Evolutionary conservation across 1,140 invertebrate species (phyloP).

Genomic region (Plectrocnemia conspersa): DNA sequence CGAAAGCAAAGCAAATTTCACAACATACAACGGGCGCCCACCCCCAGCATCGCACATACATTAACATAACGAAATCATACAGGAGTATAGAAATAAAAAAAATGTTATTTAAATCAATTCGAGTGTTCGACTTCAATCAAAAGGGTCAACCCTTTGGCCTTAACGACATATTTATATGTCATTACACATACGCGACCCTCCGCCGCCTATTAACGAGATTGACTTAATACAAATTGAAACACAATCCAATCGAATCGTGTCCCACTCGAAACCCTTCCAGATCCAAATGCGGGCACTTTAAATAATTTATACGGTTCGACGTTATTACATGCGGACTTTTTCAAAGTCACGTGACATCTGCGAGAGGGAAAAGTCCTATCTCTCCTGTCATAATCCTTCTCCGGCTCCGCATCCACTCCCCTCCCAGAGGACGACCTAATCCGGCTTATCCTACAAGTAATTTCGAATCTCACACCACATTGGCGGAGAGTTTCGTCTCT

Average conservation of each 20-base stretch:
- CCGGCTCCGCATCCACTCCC: neutral
- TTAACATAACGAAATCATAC: too few species aligned
- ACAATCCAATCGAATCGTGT: constrained; percentile 33
- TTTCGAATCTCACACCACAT: constrained; percentile 34
- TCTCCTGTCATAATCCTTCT: neutral
- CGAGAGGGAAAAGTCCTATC: too few species aligned
- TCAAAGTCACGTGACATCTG: too few species aligned
- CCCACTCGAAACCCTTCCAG: constrained; percentile 31
- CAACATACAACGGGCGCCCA: too few species aligned
- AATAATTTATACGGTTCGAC: too few species aligned
- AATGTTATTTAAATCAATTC: too few species aligned
- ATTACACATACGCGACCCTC: neutral
- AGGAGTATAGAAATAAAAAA: too few species aligned
- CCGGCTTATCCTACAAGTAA: constrained; percentile 35
- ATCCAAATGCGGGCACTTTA: constrained; percentile 15
- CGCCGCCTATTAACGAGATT: constrained; percentile 11
- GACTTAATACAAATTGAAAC: constrained; percentile 31
- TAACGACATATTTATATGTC: neutral
- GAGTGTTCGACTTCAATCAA: neutral
- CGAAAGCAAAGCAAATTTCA: too few species aligned
- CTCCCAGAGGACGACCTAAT: constrained; percentile 17
- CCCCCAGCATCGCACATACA: too few species aligned
- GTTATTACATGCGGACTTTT: too few species aligned
- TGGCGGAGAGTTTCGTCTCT: constrained; percentile 28
- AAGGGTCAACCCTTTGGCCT: neutral